Evolutionary conservation across 2,888 invertebrate species (phyloP), one percentile per base, ranked within the genome.

Genomic region (Laspeyria flexula): DNA sequence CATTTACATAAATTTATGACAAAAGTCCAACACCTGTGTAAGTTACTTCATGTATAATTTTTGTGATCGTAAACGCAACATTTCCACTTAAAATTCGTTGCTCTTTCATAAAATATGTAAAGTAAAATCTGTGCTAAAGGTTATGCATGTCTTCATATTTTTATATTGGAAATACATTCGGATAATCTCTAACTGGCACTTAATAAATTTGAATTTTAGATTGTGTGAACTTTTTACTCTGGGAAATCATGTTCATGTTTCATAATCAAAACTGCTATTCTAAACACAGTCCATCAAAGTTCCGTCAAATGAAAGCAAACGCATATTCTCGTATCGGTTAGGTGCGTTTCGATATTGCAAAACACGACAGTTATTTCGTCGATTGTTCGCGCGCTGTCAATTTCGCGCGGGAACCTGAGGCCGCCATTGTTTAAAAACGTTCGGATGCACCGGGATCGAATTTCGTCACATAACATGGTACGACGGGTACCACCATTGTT

Each of bases 391-490:
- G 65, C 54, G 63, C 73, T 66, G 62, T 68, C 65, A 66, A 59
- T 70, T 66, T 67, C 51, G 62, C 74, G 68, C 71, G 73, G 71
- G 72, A 78, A 77, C 68, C 51, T 45, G 54, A 67, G 51, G 65
- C 66, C 61, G 63, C 71, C 64, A 82, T 81, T 81, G 81, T 81
- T 75, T 55, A 48, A 60, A 62, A 60, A 75, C 64, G 66, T 78
- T 77, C 67, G 67, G 75, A 77, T 71, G 71, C 75, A 71, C 62
- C 67, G 71, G 77, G 74, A 76, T 86, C 79, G 68, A 65, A 75
- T 88, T 86, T 80, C 86, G 77, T 76, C 82, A 84, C 74, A 59
- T 62, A 45, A 46, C 42, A 64, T 73, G 75, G 78, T 79, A 64
- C 72, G 63, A 60, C 73, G n/a, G n/a, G n/a, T 79, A 64, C 73